A percentile compares a stretch with the other conserved stretches of the same genome.
Conservation (phyloP, 1,140 invertebrate species). For the Battus philenor region DNA sequence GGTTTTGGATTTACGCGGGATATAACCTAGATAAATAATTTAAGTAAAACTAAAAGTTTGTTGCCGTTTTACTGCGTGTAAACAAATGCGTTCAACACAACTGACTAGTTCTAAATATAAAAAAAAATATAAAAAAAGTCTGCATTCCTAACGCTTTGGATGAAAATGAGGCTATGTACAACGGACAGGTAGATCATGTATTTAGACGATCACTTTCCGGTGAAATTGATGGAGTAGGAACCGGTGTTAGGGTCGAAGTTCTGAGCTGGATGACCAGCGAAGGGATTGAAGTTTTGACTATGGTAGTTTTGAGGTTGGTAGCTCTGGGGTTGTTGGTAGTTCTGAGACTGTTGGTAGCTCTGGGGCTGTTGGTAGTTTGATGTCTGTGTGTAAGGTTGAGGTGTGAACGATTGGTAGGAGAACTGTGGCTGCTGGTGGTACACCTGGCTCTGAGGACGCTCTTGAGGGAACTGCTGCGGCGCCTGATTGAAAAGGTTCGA, state of each 20-base stretch:
- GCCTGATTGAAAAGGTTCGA: slow-evolving; percentile 44
- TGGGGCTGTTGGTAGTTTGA: slow-evolving; percentile 36
- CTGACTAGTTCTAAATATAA: slow-evolving; percentile 50
- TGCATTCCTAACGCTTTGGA: slow-evolving; percentile 7
- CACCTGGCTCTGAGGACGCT: slow-evolving; percentile 57
- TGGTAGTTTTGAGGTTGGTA: slow-evolving; percentile 61
- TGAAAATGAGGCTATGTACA: neutral
- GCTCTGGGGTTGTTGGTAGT: slow-evolving; percentile 38
- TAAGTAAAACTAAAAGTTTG: slow-evolving; percentile 4
- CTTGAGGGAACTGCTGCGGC: slow-evolving; percentile 51
- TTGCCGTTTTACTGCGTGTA: slow-evolving; percentile 1
- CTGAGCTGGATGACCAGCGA: slow-evolving; percentile 78
- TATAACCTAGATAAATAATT: slow-evolving; percentile 12
- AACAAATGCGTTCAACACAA: slow-evolving; percentile 10
- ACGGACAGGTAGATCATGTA: neutral
- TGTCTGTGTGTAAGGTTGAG: slow-evolving; percentile 26
- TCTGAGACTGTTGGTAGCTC: slow-evolving; percentile 23
- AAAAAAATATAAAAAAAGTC: slow-evolving; percentile 32
- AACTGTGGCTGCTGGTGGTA: slow-evolving; percentile 66
- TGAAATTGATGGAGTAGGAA: slow-evolving; percentile 83
- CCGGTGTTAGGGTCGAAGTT: slow-evolving; percentile 81
- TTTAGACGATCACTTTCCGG: slow-evolving; percentile 37
- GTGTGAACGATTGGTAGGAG: slow-evolving; percentile 57
- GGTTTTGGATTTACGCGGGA: too few relatives aligned
- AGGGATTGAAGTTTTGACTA: slow-evolving; percentile 67